Evolutionary conservation across 2,797 vertebrate species (phyloP), one percentile per base, ranked within the genome.

Genomic region (Bradypodion pumilum): DNA sequence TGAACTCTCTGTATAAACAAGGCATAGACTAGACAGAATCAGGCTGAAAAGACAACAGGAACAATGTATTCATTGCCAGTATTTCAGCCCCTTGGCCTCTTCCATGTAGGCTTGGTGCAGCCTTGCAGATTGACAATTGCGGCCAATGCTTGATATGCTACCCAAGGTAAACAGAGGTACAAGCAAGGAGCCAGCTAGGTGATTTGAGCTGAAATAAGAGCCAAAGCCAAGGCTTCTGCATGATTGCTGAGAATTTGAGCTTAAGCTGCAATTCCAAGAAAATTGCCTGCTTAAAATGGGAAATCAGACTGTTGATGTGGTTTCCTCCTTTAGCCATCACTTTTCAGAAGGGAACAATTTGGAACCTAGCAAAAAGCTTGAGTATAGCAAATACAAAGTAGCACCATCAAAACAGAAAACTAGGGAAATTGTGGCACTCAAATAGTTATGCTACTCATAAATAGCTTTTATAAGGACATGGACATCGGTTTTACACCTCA

Each of bases 131-230:
- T 65, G 85, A 88, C 83, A 74, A 32, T 62, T 32, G 84, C 86
- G 90, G 89, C 79, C 56, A 80, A 74, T 68, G 77, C 85, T 91
- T 86, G 3, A 0, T 87, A 72, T 85, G 1, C 79, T 91, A 82
- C 74, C 87, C 84, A 76, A 63, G 85, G 82, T 91, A 91, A 94
- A 91, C 65, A 85, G 74, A 81, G 65, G 72, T 4, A 40, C 0
- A 72, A 76, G 19, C 21, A 19, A 21, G 52, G 86, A 80, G 89
- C 87, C 93, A 91, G 56, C 2, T 7, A 82, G 81, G 44, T 89
- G 90, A 90, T 89, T 83, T 86, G 80, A 91, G 52, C 59, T 68
- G 84, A 69, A 90, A 77, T 74, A 78, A 70, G 77, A 89, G 69
- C 87, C 89, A 42, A 83, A n/a, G n/a, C n/a, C n/a, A n/a, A 60